Base-by-base conservation (phyloP, 2,888 invertebrate species). In the Psococerastis gibbosa region DNA sequence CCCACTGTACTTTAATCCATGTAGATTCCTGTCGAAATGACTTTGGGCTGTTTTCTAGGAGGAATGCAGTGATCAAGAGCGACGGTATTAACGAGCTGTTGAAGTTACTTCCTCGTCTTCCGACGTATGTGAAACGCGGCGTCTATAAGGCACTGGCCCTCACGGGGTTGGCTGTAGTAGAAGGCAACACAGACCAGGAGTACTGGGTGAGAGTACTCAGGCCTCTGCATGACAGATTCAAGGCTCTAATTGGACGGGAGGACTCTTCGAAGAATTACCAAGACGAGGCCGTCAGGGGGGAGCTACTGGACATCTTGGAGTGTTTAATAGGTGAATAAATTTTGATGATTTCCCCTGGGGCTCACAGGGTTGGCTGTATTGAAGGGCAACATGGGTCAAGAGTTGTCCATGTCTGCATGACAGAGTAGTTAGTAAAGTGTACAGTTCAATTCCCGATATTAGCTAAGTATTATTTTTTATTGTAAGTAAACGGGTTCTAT, bases 271-370 rank as follows among this genome's bases (percentile, higher is more conserved):
- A 64, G 44, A 60, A 60, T 11, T 70, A 63, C 50, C 71, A 77
- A 48, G 64, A 78, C 44, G 74, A 78, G 48, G 65, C 67, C 43
- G 65, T 75, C 48, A 73, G 76, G 56, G 63, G 70, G 3, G 75
- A 78, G 60, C 64, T 88, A 2, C 70, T 78, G 1, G 78, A 79
- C 55, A 69, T 83, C 27, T 60, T 88, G 1, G 85, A 88, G 57
- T 76, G 76, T 46, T 73, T 78, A 47, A 73, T 76, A 42, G 69
- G 69, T 64, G 52, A 53, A 51, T 47, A 46, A 6, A 17, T 38
- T 38, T 9, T 38, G 35, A 34, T 18, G n/a, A 17, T 20, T 20
- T 38, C 20, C n/a, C n/a, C n/a, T n/a, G n/a, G n/a, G n/a, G n/a
- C n/a, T n/a, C n/a, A n/a, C n/a, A n/a, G n/a, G n/a, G n/a, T n/a